Evolutionary conservation across 2,888 invertebrate genomes (phyloP).

Genomic region (Lasioglossum marginatum): DNA sequence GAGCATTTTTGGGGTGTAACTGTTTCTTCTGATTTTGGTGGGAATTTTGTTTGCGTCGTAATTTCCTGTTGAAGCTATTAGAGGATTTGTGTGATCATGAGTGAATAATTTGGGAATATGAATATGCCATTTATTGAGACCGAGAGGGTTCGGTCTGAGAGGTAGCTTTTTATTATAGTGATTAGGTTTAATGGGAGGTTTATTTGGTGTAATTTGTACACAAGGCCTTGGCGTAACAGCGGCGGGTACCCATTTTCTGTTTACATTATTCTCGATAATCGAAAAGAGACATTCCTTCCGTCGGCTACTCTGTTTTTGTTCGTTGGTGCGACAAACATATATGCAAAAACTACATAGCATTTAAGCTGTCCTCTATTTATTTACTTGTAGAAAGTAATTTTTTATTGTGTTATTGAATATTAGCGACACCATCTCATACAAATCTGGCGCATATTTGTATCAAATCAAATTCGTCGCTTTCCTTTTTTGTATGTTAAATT

Average conservation of each 20-base stretch:
- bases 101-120: too few species aligned
- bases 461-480: neutral
- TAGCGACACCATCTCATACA: neutral
- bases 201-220: too few species aligned
- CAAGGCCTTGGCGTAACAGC: too few species aligned
- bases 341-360: constrained; percentile 28
- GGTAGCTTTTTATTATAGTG: too few species aligned
- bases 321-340: neutral
- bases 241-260: constrained; percentile 11
- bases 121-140: too few species aligned
- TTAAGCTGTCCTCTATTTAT: constrained; percentile 36
- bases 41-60: too few species aligned
- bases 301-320: neutral
- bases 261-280: constrained; percentile 18
- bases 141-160: too few species aligned
- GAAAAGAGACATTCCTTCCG: constrained; percentile 50
- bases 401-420: constrained; percentile 6
- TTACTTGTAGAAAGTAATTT: constrained; percentile 32
- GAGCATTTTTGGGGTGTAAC: too few species aligned
- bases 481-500: neutral
- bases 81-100: too few species aligned
- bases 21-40: too few species aligned
- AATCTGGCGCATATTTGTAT: neutral
- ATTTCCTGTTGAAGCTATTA: too few species aligned
- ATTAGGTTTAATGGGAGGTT: too few species aligned